Evolutionary conservation across 2,113 vertebrate genomes (phyloP).

Genomic region (Campylorhamphus procurvoides): DNA sequence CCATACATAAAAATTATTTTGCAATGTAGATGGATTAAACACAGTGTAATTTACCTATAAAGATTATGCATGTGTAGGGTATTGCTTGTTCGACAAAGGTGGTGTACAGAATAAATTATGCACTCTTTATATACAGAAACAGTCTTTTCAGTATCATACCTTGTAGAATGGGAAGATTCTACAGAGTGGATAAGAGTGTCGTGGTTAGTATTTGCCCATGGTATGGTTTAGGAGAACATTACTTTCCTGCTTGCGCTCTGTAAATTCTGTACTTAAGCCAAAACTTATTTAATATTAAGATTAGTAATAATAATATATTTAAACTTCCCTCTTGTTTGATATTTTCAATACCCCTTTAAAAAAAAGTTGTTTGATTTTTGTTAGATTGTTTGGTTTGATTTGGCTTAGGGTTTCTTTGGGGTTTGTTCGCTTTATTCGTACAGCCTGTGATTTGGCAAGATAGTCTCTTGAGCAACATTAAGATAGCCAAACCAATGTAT

Average conservation of each 20-base stretch:
- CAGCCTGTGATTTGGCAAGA: background rate
- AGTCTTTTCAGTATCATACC: background rate
- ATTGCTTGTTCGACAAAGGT: background rate
- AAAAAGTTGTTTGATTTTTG: background rate
- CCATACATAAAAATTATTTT: background rate
- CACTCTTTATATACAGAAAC: background rate
- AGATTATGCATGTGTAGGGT: background rate
- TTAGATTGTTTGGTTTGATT: background rate
- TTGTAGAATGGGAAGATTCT: background rate
- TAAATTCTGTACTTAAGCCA: background rate
- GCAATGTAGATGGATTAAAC: background rate
- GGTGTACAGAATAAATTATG: background rate
- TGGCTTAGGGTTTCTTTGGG: background rate
- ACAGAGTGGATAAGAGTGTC: background rate
- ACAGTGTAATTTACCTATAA: background rate
- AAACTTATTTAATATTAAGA: background rate
- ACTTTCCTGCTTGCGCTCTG: background rate
- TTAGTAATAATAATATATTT: background rate
- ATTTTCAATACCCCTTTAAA: background rate
- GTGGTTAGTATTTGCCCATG: background rate
- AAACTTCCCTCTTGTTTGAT: background rate
- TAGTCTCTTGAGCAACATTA: background rate
- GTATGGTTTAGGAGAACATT: background rate
- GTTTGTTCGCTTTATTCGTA: background rate
- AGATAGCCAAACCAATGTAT: background rate